phyloP scores from a whole-genome alignment of 2,888 invertebrate genomes.

The Odontocolon sp. region DNA sequence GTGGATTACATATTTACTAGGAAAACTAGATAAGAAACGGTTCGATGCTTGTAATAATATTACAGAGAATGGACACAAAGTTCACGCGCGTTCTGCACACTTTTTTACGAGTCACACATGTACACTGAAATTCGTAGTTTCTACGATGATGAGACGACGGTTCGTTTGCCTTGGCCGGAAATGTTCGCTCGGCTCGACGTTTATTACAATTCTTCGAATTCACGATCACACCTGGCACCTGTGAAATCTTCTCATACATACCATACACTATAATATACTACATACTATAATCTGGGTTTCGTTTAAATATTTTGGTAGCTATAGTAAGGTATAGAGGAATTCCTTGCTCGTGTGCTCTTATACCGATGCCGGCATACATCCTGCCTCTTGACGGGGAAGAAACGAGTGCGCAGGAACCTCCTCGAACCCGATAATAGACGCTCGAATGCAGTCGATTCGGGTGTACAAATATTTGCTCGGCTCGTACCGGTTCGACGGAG shows the following conservation, averaged over 20 bases:
- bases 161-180: conserved; percentile 27
- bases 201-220: conserved; percentile 43
- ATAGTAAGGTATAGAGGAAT: neutral
- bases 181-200: conserved; percentile 3
- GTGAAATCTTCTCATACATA: conserved; percentile 16
- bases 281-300: conserved; percentile 5
- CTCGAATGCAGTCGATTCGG: conserved; percentile 46
- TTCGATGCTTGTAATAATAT: neutral
- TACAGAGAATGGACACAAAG: neutral
- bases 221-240: conserved; percentile 46
- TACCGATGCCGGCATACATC: conserved; percentile 1
- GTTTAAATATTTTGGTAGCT: conserved; percentile 6
- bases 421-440: conserved; percentile 48
- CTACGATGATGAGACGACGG: neutral
- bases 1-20: neutral
- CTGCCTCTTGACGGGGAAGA: neutral
- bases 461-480: conserved; percentile 44
- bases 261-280: neutral
- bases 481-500: conserved; percentile 1
- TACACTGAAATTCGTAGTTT: neutral
- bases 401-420: neutral
- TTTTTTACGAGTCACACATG: neutral
- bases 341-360: conserved; percentile 16
- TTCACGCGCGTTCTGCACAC: neutral
- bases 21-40: neutral